Conservation (phyloP, 2,888 invertebrate species). For the Rapana venosa region DNA sequence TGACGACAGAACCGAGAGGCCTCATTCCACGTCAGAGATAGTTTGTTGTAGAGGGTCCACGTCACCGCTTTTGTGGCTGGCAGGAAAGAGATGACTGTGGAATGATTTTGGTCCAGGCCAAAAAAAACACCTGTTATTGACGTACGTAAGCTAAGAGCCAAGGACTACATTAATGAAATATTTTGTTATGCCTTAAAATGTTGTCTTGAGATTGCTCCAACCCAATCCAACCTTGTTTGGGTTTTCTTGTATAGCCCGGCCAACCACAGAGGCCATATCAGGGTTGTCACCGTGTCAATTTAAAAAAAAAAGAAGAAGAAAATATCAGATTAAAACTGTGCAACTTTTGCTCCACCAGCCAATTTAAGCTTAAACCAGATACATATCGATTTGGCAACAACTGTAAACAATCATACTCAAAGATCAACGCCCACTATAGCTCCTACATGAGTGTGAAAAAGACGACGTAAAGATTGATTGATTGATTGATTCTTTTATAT, state of each 20-base stretch:
- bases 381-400: too few species aligned
- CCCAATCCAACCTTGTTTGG: neutral
- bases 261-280: neutral
- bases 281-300: neutral
- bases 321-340: neutral
- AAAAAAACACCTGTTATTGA: neutral
- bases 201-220: neutral
- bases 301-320: neutral
- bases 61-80: neutral
- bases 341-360: neutral
- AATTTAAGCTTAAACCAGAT: too few species aligned
- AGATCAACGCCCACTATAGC: too few species aligned
- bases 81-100: neutral
- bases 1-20: slow-evolving; percentile 7
- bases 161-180: neutral
- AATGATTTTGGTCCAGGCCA: neutral
- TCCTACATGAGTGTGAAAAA: too few species aligned
- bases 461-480: too few species aligned
- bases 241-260: neutral
- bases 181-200: neutral
- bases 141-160: neutral
- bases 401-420: too few species aligned
- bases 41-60: neutral
- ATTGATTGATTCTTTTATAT: too few species aligned
- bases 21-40: neutral